A percentile compares a stretch with the other conserved stretches of the same genome.
Evolutionary conservation across 1,140 invertebrate species (phyloP).

Genomic region (Orius laevigatus): DNA sequence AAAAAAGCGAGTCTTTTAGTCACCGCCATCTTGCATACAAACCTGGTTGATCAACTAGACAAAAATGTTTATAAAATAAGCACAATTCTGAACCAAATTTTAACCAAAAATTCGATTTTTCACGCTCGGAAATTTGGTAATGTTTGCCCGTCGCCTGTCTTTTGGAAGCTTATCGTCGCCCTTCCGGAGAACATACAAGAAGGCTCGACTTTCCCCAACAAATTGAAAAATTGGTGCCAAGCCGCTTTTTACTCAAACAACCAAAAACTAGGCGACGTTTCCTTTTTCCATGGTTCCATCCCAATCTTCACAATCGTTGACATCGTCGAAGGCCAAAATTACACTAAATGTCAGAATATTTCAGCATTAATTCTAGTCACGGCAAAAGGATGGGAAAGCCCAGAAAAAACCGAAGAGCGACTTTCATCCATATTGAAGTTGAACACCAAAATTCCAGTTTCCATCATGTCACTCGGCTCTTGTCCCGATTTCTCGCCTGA

Average conservation of each 20-base stretch:
- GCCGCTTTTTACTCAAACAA: conserved; percentile 10
- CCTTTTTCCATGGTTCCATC: not conserved
- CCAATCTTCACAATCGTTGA: conserved; percentile 12
- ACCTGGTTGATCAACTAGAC: conserved; percentile 11
- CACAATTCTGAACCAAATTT: conserved; percentile 3
- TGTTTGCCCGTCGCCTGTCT: conserved; percentile 5
- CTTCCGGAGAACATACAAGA: conserved; percentile 8
- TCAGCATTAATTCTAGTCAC: conserved; percentile 14
- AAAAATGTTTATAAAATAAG: conserved; percentile 11
- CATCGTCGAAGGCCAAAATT: conserved; percentile 8
- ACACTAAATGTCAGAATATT: conserved; percentile 9
- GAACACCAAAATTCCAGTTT: conserved; percentile 4
- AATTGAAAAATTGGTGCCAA: conserved; percentile 14
- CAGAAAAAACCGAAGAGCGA: conserved; percentile 4
- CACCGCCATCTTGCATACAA: conserved; percentile 9
- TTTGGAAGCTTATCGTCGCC: conserved; percentile 10
- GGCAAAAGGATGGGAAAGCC: conserved; percentile 13
- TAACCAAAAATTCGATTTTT: not conserved
- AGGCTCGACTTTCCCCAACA: conserved; percentile 6
- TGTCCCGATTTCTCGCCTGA: not conserved
- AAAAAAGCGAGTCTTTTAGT: conserved; percentile 12
- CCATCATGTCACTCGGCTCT: conserved; percentile 12
- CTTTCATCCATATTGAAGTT: conserved; percentile 3
- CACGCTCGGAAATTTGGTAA: conserved; percentile 10
- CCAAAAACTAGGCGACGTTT: conserved; percentile 5